Conservation (phyloP, 2,888 invertebrate genomes). For the Spodoptera picta region DNA sequence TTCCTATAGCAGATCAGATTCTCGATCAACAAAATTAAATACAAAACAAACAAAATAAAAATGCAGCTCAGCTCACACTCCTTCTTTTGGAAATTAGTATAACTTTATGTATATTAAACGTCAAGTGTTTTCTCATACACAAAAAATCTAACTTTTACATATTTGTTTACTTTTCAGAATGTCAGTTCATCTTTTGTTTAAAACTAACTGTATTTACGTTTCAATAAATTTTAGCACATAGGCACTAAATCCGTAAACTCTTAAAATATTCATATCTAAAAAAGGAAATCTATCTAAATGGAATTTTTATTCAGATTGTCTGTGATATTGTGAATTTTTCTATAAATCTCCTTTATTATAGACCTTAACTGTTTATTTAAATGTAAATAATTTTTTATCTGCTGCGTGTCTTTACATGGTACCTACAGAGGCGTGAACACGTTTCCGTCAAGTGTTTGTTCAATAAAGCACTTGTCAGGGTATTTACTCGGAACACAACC, state of each 20-base stretch:
- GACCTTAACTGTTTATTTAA: slow-evolving; percentile 27
- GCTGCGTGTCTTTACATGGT: slow-evolving; percentile 41
- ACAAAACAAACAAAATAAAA: too few relatives aligned
- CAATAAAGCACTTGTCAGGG: slow-evolving; percentile 56
- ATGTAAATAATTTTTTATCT: slow-evolving; percentile 43
- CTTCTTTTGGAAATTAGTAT: too few relatives aligned
- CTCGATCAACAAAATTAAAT: too few relatives aligned
- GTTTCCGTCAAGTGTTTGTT: slow-evolving; percentile 60
- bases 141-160: too few relatives aligned
- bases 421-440: slow-evolving; percentile 54
- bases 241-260: slow-evolving; percentile 1
- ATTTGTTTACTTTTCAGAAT: too few relatives aligned
- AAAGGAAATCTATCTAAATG: slow-evolving; percentile 32
- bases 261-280: slow-evolving; percentile 11
- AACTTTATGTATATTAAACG: too few relatives aligned
- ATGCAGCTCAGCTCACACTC: too few relatives aligned
- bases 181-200: background rate
- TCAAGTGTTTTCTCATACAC: too few relatives aligned
- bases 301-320: slow-evolving; percentile 31
- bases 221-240: too few relatives aligned
- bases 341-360: slow-evolving; percentile 9
- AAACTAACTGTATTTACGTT: background rate
- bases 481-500: slow-evolving; percentile 61
- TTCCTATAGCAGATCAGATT: too few relatives aligned
- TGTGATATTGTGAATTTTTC: slow-evolving; percentile 22